Evolutionary conservation across 64 coral and sea anemone genomes (phyloP), one percentile per base, ranked within the genome.

Genomic region (Montipora capricornis): DNA sequence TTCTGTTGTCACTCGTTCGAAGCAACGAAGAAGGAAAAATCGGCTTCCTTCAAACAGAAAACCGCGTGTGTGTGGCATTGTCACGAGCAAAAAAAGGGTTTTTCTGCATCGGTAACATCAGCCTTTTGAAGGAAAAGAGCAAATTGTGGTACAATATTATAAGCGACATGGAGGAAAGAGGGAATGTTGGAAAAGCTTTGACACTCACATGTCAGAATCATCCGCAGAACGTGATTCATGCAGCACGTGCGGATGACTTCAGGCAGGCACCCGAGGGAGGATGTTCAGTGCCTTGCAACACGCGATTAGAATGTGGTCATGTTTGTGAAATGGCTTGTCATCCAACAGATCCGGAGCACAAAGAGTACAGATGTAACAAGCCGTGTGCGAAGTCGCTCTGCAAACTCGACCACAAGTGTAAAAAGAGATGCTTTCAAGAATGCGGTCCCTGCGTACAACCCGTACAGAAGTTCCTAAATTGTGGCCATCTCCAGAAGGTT

Each of bases 1-100:
- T 98, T 37, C 79, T 98, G 10, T 74, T 98, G 57, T 98, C 97
- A 5, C 97, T 98, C 19, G 97, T 98, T 51, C 97, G 97, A 29
- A 98, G 97, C 70, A 98, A 98, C 49, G 71, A 93, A 4, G 94
- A 98, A 6, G 91, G 83, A 10, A 98, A 91, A 49, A 98, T 98
- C 26, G 97, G 94, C 22, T 98, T 98, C 66, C 79, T 98, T 12
- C 78, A 87, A 44, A 90, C 59, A 2, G 80, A 82, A 80, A 98
- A 98, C 78, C 91, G 97, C 9, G 93, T 96, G 64, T 98, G 97
- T 50, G 97, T 98, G 0, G 97, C 97, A 26, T 68, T 98, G 50
- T 98, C 97, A 4, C 87, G 94, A 0, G 97, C 97, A 11, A 96
- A 88, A 81, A 96, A 96, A 59, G 95, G 92, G 0, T 96, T 96